Percentiles rank a stretch among this genome's conserved stretches.
Evolutionary conservation across 2,888 invertebrate genomes (phyloP).

Genomic region (Oscheius sp.): DNA sequence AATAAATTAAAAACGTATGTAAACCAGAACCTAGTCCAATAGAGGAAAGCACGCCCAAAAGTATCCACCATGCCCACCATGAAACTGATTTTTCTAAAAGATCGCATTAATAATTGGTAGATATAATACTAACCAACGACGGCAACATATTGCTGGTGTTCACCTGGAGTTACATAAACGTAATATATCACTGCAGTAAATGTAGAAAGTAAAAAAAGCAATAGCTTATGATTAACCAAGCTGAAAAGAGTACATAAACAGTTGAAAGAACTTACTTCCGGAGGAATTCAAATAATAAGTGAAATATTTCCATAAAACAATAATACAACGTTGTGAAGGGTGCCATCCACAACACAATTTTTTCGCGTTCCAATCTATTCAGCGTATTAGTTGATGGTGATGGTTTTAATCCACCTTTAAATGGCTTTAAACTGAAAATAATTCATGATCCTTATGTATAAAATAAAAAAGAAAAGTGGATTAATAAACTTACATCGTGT

Average conservation of each 20-base stretch:
- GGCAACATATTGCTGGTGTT: constrained; percentile 71
- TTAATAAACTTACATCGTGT: background rate
- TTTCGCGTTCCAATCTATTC: constrained; percentile 70
- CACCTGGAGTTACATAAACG: constrained; percentile 73
- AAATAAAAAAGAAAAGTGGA: background rate
- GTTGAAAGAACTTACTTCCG: constrained; percentile 39
- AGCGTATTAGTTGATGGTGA: constrained; percentile 64
- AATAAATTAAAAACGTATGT: constrained; percentile 96
- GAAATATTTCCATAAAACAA: constrained; percentile 73
- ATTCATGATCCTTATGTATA: background rate
- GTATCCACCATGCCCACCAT: constrained; percentile 80
- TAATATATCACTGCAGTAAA: constrained; percentile 61
- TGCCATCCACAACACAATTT: constrained; percentile 74
- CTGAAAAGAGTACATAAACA: constrained; percentile 60
- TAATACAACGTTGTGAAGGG: constrained; percentile 74
- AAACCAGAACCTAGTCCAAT: constrained; percentile 97
- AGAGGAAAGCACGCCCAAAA: constrained; percentile 93
- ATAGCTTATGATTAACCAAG: constrained; percentile 66
- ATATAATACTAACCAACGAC: constrained; percentile 8
- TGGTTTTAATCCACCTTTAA: constrained; percentile 51
- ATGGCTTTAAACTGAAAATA: background rate
- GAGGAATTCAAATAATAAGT: constrained; percentile 51
- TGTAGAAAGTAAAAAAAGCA: constrained; percentile 57
- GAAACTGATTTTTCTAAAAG: constrained; percentile 29
- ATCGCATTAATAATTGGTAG: background rate